phyloP scores from a whole-genome alignment of 2,888 invertebrate species.

The Tenodera sinensis region DNA sequence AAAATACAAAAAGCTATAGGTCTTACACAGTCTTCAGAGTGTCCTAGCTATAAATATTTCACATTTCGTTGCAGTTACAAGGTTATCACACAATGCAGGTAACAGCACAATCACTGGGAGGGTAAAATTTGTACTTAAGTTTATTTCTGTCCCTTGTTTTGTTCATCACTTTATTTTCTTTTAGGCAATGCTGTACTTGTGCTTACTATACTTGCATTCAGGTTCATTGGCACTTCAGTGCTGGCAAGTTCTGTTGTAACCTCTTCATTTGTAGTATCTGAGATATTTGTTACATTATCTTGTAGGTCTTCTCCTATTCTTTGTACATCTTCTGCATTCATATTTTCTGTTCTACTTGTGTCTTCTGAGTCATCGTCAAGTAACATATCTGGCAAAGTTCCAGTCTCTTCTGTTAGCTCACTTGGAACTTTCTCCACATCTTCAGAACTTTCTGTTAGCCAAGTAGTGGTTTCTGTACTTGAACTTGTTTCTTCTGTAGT shows the following conservation, averaged over 20 bases:
- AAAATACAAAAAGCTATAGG: not conserved
- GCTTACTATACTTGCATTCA: not conserved
- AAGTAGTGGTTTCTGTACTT: not conserved
- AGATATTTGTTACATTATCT: not conserved
- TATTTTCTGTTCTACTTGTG: not conserved
- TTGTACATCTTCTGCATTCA: not conserved
- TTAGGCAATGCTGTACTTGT: not conserved
- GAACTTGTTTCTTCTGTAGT: constrained; percentile 18
- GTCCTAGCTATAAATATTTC: not conserved
- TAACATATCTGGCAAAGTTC: constrained; percentile 25
- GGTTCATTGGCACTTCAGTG: not conserved
- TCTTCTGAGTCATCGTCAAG: constrained; percentile 12
- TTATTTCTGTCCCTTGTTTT: not conserved
- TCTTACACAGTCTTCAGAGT: not conserved
- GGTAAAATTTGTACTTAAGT: constrained; percentile 23
- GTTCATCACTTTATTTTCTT: not conserved
- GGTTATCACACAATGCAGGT: not conserved
- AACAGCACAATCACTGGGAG: not conserved
- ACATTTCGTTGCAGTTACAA: not conserved
- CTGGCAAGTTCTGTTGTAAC: not conserved
- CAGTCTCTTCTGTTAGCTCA: constrained; percentile 28
- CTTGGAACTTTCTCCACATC: constrained; percentile 30
- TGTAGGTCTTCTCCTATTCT: not conserved
- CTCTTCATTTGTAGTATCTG: not conserved
- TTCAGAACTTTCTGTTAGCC: constrained; percentile 11